Conservation (phyloP, 2,113 vertebrate genomes). For the Climacteris rufus region DNA sequence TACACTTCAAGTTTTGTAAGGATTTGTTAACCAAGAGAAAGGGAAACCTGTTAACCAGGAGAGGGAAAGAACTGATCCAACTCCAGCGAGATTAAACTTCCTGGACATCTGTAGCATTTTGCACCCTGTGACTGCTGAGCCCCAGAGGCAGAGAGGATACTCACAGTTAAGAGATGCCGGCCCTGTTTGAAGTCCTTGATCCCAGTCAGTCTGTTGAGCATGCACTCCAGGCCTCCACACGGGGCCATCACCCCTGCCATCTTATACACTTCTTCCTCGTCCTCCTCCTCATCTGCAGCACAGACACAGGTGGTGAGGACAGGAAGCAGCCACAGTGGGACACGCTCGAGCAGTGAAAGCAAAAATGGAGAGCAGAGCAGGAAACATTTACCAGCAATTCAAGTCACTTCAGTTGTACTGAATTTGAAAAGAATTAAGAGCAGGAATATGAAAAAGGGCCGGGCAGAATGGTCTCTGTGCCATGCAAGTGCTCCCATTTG, state of each 20-base stretch:
- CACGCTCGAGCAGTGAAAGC: not conserved
- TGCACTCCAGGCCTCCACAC: slow-evolving; percentile 94
- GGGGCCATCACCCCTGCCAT: slow-evolving; percentile 99
- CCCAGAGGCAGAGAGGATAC: not conserved
- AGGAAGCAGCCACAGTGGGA: not conserved
- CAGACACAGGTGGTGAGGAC: not conserved
- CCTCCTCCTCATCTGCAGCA: slow-evolving; percentile 92
- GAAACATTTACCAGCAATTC: not conserved
- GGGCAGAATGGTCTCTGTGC: not conserved
- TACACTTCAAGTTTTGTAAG: not conserved
- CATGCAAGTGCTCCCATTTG: not conserved
- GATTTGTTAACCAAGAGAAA: not conserved
- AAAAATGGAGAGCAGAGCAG: not conserved
- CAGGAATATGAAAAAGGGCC: not conserved
- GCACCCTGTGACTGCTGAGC: fast-evolving
- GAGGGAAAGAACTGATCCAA: not conserved
- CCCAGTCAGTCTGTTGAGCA: slow-evolving; percentile 93
- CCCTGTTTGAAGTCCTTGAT: slow-evolving; percentile 99
- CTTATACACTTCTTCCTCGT: slow-evolving; percentile 98
- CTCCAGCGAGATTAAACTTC: not conserved
- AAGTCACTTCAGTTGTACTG: not conserved
- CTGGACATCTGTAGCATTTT: not conserved
- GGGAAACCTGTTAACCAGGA: too few species aligned
- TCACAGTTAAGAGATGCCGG: slow-evolving; percentile 92
- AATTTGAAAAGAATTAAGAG: not conserved